Conservation (phyloP, 2,797 vertebrate genomes). For the Numenius phaeopus region DNA sequence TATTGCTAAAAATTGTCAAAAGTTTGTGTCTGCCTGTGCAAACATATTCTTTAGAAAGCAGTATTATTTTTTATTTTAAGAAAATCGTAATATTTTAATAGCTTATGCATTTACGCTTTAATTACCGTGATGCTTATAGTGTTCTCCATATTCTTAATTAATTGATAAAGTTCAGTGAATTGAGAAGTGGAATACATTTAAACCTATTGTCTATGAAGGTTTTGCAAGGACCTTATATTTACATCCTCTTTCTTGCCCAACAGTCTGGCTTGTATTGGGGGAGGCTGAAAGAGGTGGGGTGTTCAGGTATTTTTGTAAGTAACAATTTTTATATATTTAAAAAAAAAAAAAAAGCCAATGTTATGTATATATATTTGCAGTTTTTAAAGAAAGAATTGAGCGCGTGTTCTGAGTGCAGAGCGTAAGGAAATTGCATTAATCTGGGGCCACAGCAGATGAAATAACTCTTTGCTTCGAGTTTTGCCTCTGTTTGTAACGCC, state of each 20-base stretch:
- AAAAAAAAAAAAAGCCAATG: background rate
- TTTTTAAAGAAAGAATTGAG: background rate
- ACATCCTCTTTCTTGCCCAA: background rate
- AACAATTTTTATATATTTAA: background rate
- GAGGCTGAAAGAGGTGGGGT: background rate
- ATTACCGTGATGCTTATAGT: background rate
- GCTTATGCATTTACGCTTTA: background rate
- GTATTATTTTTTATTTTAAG: background rate
- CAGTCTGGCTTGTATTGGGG: background rate
- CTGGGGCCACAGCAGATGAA: background rate
- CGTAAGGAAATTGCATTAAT: background rate
- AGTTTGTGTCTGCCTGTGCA: background rate
- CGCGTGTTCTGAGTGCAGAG: background rate
- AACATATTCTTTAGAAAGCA: background rate
- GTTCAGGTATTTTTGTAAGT: background rate
- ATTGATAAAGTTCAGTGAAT: background rate
- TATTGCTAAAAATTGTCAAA: background rate
- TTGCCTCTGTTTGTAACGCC: background rate
- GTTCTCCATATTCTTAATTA: fast-evolving
- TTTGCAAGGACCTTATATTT: background rate
- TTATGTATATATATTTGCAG: background rate
- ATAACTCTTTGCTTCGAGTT: background rate
- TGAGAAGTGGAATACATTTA: background rate
- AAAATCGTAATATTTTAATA: background rate
- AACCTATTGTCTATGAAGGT: background rate